Evolutionary conservation across 1,140 invertebrate genomes (phyloP), one percentile per base, ranked within the genome.

Genomic region (Oryctes rhinoceros): DNA sequence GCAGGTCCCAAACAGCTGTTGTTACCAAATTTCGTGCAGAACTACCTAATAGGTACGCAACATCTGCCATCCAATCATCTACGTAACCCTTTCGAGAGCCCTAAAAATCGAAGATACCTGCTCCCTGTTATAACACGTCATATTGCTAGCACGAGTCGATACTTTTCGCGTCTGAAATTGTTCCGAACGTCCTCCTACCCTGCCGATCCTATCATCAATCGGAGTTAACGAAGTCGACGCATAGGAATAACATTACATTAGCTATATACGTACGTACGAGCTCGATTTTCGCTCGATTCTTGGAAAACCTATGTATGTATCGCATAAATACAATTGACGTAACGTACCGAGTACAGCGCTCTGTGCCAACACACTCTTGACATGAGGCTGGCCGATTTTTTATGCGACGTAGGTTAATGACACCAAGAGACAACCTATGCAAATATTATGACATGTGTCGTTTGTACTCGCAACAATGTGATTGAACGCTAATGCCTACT

Each of bases 401-500:
- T 71, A 35, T 71, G 65, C 65, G 24, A 30, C 24, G n/a, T 24
- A 71, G 65, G 65, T 71, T 71, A 71, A 71, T 71, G 65, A 71
- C 65, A 71, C 24, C 65, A 6, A 37, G 65, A 30, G 65, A 71
- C 65, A 71, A 71, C 18, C 65, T 71, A 71, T 71, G 65, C 65
- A 71, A 71, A 71, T 71, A 71, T 71, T 71, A 71, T 71, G 65
- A 30, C 65, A 71, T 71, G 65, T 71, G 65, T 35, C 65, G 65
- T 71, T 71, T 71, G 35, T 71, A 37, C 65, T 59, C 53, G 4
- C 53, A 59, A 59, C 15, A 18, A 18, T 59, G 53, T 59, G 53
- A 59, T 59, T 59, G 53, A 59, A 59, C 53, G 18, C 53, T 59
- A 18, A 59, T 59, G 53, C 53, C 3, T n/a, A 59, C 53, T 59